These are phyloP conservation scores for Meta bourneti DNA, from an alignment of 2,888 invertebrate species.

Conservation along the genomic window DNA sequence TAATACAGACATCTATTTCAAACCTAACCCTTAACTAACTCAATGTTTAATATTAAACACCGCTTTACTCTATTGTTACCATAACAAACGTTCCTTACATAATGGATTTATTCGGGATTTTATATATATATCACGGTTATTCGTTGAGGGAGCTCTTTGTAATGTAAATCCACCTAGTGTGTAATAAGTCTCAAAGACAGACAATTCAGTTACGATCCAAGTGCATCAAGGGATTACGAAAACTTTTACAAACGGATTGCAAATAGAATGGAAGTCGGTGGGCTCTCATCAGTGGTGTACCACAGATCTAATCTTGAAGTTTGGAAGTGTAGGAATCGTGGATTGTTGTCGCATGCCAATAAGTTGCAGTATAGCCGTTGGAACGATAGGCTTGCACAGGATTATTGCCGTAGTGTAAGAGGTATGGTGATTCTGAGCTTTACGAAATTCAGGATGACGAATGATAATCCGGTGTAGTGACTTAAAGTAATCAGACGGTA, in stretches of 20 bases:
- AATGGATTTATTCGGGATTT: too few relatives aligned
- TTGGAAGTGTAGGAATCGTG: neutral
- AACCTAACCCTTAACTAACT: too few relatives aligned
- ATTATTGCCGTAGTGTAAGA: neutral
- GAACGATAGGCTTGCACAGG: neutral
- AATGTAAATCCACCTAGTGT: neutral
- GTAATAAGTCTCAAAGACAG: neutral
- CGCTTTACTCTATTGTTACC: too few relatives aligned
- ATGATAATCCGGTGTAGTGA: neutral
- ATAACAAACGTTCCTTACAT: too few relatives aligned
- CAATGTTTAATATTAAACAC: too few relatives aligned
- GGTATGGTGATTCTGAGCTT: neutral
- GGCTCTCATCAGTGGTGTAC: neutral
- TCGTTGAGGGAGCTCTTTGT: neutral
- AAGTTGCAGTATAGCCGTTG: neutral
- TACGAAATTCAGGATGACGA: neutral
- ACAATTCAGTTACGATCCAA: neutral
- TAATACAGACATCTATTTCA: too few relatives aligned
- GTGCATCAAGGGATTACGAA: neutral
- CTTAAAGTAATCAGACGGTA: neutral
- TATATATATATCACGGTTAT: too few relatives aligned
- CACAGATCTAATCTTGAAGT: neutral
- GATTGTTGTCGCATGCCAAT: neutral
- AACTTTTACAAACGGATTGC: neutral
- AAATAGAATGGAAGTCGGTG: neutral